These are phyloP conservation scores for Anagyrus pseudococci DNA, from an alignment of 2,888 invertebrate genomes.

Conservation along the genomic window DNA sequence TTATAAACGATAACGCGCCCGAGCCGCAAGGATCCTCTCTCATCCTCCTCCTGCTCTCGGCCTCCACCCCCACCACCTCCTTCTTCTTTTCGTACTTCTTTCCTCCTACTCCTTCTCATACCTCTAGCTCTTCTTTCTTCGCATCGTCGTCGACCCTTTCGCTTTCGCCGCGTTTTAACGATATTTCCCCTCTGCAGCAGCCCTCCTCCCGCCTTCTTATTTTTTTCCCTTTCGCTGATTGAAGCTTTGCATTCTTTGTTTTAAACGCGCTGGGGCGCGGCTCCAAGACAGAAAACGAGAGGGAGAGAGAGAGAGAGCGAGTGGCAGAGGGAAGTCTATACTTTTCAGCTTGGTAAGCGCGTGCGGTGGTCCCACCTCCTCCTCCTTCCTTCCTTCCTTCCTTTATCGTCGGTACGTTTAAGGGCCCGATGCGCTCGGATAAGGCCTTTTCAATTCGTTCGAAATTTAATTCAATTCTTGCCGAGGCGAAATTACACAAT, in stretches of 20 bases:
- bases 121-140: background rate
- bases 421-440: slow-evolving; percentile 1
- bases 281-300: too few relatives aligned
- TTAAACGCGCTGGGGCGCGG: too few relatives aligned
- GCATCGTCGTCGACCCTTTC: background rate
- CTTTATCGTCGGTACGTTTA: background rate
- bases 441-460: slow-evolving; percentile 32
- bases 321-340: too few relatives aligned
- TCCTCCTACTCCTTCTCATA: background rate
- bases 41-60: background rate
- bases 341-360: background rate
- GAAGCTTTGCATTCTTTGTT: slow-evolving; percentile 5
- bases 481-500: slow-evolving; percentile 27
- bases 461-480: slow-evolving; percentile 36
- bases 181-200: background rate
- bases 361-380: background rate
- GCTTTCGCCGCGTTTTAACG: slow-evolving; percentile 8
- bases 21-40: background rate
- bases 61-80: slow-evolving; percentile 1
- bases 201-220: background rate
- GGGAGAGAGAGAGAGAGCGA: too few relatives aligned
- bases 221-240: slow-evolving; percentile 11
- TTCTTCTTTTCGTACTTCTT: background rate
- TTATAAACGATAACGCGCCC: slow-evolving; percentile 39
- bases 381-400: background rate